These are phyloP conservation scores for Cyrtorhinus lividipennis DNA, from an alignment of 1,140 invertebrate genomes.

Conservation along the genomic window DNA sequence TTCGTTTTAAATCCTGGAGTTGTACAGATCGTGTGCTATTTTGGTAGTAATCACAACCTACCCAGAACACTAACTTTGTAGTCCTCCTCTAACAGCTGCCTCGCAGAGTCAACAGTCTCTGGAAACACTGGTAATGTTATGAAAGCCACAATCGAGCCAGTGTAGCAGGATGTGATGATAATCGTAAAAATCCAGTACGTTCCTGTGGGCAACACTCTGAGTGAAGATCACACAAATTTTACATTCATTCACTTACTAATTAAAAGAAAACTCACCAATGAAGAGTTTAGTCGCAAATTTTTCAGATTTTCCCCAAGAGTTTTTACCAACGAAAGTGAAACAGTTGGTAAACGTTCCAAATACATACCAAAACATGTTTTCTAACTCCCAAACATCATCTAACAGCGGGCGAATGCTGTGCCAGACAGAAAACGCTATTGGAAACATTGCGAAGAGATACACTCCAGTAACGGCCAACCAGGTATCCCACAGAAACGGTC, in stretches of 20 bases:
- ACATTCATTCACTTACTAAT: too few relatives aligned
- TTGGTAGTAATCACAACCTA: too few relatives aligned
- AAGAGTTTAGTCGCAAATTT: constrained; percentile 49
- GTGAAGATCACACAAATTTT: too few relatives aligned
- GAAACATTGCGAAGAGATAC: constrained; percentile 54
- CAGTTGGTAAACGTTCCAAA: constrained; percentile 68
- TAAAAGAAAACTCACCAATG: constrained; percentile 51
- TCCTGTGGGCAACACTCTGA: constrained; percentile 32
- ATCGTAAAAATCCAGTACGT: constrained; percentile 67
- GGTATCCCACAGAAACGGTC: constrained; percentile 59
- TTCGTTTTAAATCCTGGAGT: too few relatives aligned
- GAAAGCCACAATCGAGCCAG: constrained; percentile 62
- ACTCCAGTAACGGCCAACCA: constrained; percentile 52
- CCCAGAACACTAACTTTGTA: constrained; percentile 46
- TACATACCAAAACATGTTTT: constrained; percentile 47
- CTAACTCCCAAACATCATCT: constrained; percentile 47
- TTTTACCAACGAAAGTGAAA: constrained; percentile 50
- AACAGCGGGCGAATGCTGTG: constrained; percentile 44
- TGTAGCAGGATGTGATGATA: constrained; percentile 62
- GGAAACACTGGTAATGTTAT: constrained; percentile 57
- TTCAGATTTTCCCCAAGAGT: constrained; percentile 49
- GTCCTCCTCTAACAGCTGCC: constrained; percentile 40
- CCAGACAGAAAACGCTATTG: constrained; percentile 50
- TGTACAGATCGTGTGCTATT: too few relatives aligned
- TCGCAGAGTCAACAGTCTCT: constrained; percentile 45